Evolutionary conservation across 2,888 invertebrate species (phyloP).

Genomic region (Mactromeris polynyma): DNA sequence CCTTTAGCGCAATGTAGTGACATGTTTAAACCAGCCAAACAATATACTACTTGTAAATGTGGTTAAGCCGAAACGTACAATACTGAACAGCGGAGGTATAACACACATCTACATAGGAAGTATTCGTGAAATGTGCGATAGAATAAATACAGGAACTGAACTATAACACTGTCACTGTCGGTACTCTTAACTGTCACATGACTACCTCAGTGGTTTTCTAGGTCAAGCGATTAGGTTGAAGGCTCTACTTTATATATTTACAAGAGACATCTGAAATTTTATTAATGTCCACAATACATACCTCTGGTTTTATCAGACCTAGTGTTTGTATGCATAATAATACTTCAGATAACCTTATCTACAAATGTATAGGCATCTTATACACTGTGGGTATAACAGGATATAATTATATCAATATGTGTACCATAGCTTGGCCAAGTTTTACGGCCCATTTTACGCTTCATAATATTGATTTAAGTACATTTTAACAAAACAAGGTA

Average conservation of each 20-base stretch:
- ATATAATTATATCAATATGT: conserved; percentile 8
- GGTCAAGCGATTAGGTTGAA: conserved; percentile 44
- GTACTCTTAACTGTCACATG: conserved; percentile 33
- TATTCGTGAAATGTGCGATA: conserved; percentile 38
- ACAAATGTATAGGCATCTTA: neutral
- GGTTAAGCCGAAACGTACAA: conserved; percentile 16
- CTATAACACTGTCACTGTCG: conserved; percentile 58
- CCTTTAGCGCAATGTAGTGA: conserved; percentile 45
- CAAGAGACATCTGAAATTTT: conserved; percentile 25
- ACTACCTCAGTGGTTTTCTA: conserved; percentile 42
- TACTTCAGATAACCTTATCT: neutral
- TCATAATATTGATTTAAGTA: neutral
- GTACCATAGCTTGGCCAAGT: neutral
- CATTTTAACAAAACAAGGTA: neutral
- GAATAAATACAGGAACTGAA: conserved; percentile 59
- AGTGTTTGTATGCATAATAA: conserved; percentile 22
- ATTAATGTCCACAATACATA: conserved; percentile 20
- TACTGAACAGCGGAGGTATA: conserved; percentile 42
- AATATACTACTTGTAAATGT: conserved; percentile 2
- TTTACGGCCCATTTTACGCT: neutral
- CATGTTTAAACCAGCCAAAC: conserved; percentile 45
- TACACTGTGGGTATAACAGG: neutral
- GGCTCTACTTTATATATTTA: conserved; percentile 19
- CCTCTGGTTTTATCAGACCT: neutral
- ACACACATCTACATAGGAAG: conserved; percentile 51